Percentiles rank a stretch among this genome's conserved stretches.
Evolutionary conservation across 1,140 invertebrate genomes (phyloP).

Genomic region (Drosophila nebulosa): DNA sequence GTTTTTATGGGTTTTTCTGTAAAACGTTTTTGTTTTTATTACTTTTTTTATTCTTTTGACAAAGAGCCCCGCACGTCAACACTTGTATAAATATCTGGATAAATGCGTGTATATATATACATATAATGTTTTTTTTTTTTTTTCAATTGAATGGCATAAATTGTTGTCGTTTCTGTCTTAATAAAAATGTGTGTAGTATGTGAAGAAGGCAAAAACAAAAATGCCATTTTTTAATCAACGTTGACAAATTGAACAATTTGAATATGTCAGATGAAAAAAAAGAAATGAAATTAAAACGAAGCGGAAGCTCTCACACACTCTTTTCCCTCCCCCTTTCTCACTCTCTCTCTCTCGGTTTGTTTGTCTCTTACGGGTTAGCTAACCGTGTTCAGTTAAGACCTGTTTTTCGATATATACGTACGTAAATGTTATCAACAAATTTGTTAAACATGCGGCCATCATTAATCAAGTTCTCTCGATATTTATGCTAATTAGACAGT

Average conservation of each 20-base stretch:
- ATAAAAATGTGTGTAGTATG: constrained; percentile 53
- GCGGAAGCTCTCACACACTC: constrained; percentile 26
- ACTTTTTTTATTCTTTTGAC: constrained; percentile 22
- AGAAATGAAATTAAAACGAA: constrained; percentile 11
- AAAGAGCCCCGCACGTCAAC: constrained; percentile 52
- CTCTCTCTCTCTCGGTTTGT: neutral
- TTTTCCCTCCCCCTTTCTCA: neutral
- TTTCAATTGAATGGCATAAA: constrained; percentile 48
- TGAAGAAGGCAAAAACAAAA: constrained; percentile 20
- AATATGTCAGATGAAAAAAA: constrained; percentile 31
- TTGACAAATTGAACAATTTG: constrained; percentile 48
- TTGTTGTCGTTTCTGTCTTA: constrained; percentile 57
- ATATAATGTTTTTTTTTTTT: no score
- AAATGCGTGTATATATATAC: neutral
- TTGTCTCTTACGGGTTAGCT: constrained; percentile 14
- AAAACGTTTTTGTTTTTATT: constrained; percentile 18
- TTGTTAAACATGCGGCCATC: constrained; percentile 26
- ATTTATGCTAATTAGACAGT: constrained; percentile 64
- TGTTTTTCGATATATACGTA: neutral
- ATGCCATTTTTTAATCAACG: constrained; percentile 46
- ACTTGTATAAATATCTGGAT: constrained; percentile 42
- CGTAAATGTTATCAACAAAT: constrained; percentile 32
- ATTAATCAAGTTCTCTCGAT: constrained; percentile 46
- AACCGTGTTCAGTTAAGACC: constrained; percentile 55
- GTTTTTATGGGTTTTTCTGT: constrained; percentile 10